Evolutionary conservation across 2,888 invertebrate genomes (phyloP), one percentile per base, ranked within the genome.

Genomic region (Caenorhabditis sp.): DNA sequence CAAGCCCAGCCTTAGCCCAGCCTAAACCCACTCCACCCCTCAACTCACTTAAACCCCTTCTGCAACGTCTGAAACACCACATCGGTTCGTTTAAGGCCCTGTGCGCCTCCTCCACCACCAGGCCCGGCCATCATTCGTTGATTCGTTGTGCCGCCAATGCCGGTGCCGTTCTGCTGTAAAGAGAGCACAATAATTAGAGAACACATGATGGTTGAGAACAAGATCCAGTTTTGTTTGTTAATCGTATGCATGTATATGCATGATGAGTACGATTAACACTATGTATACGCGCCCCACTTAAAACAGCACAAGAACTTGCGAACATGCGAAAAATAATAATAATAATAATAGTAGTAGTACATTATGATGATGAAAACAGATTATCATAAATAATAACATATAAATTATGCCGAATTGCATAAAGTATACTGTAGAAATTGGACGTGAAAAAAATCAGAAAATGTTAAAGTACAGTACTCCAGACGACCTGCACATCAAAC

Each of bases 11-110:
- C n/a, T n/a, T n/a, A n/a, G n/a, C n/a, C n/a, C n/a, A n/a, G n/a
- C n/a, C n/a, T n/a, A n/a, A n/a, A n/a, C 20, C 17, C n/a, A n/a
- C n/a, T n/a, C n/a, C n/a, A n/a, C n/a, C n/a, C n/a, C n/a, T n/a
- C n/a, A n/a, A 23, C 62, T 26, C 49, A 68, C 72, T 59, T 43
- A 21, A 72, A 68, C 14, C 72, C 72, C 38, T 65, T 68, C 23
- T 60, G 53, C 2, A 72, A 25, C 25, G 64, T 21, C 27, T 72
- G 67, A 56, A 72, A 72, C n/a, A 72, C 72, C 5, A 64, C 53
- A 58, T 72, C 72, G 2, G 54, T 36, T 27, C 72, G 64, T 43
- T 68, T 72, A 14, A 64, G 64, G 25, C 57, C 64, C 27, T 21
- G 62, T 7, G 38, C 53, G 3, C 17, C 43, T 23, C 57, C 38